phyloP scores from a whole-genome alignment of 2,113 vertebrate species.

The Eudyptes chrysolophus region DNA sequence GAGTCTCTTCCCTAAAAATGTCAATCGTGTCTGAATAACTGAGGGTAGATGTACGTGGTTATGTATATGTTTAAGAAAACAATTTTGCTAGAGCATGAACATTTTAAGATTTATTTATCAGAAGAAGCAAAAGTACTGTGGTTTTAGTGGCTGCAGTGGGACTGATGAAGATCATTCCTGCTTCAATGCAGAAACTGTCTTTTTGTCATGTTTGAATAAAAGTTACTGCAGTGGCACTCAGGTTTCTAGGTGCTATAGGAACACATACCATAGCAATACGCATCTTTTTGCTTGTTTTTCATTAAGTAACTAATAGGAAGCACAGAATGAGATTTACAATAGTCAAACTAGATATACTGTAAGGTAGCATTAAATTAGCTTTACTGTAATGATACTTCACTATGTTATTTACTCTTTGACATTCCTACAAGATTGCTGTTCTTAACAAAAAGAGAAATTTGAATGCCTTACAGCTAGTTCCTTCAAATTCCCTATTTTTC shows the following conservation, averaged over 20 bases:
- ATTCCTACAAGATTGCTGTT: neutral
- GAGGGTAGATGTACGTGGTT: fast-evolving
- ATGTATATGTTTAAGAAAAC: neutral
- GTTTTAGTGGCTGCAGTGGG: neutral
- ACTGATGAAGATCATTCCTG: neutral
- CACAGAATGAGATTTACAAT: neutral
- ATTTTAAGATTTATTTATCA: neutral
- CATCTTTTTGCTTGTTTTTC: neutral
- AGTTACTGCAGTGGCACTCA: neutral
- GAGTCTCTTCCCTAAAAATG: too few relatives aligned
- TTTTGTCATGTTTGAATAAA: neutral
- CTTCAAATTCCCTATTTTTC: neutral
- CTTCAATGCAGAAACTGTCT: neutral
- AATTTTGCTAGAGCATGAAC: neutral
- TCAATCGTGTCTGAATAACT: neutral
- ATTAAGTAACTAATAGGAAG: neutral
- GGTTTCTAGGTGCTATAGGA: neutral
- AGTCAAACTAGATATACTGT: neutral
- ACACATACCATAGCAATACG: neutral
- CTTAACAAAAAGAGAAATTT: neutral
- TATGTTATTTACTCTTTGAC: neutral
- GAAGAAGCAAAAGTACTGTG: neutral
- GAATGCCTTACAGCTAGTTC: neutral
- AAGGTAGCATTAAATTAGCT: neutral
- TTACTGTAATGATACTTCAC: neutral